Evolutionary conservation across 2,888 invertebrate genomes (phyloP), one percentile per base, ranked within the genome.

Genomic region (Chrysolina oricalcia): DNA sequence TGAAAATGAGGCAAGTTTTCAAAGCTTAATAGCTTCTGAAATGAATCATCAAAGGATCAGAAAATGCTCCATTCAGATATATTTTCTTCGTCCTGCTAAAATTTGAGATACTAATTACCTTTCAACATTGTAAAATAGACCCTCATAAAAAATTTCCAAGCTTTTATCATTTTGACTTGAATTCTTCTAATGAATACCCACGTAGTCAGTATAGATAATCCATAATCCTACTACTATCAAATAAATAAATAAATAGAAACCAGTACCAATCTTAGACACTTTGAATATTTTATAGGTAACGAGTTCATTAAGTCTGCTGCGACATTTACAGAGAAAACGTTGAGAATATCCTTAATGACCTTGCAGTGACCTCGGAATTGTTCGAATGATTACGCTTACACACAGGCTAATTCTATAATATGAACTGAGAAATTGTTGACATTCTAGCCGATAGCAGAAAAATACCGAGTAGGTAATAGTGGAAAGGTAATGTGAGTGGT

Each of bases 281-380:
- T 35, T 69, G 43, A 69, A 70, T 65, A 64, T 62, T 74, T 74
- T 64, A 70, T 70, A 48, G 13, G 43, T 40, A 43, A 56, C 53
- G 41, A 64, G 64, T 70, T 62, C 59, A 66, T 71, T 71, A 72
- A 59, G 43, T 72, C n/a, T 40, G n/a, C 53, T 21, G 35, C 40
- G 59, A 67, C 62, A 62, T 41, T 75, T 67, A 40, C n/a, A 48
- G 69, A 71, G 73, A 76, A 76, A 73, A 73, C 73, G 67, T 62
- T 70, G 53, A 65, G 73, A 62, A 62, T 72, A 72, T 64, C 62
- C 56, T 67, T 8, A n/a, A 59, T 73, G 78, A 70, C 78, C 78
- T 78, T 78, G 78, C 71, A 65, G 68, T 78, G 76, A 78, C 76
- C 75, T 72, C 56, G 67, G 66, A 72, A 74, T 78, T 76, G 74